Evolutionary conservation across 2,888 invertebrate species (phyloP).

Genomic region (Coelopa pilipes): DNA sequence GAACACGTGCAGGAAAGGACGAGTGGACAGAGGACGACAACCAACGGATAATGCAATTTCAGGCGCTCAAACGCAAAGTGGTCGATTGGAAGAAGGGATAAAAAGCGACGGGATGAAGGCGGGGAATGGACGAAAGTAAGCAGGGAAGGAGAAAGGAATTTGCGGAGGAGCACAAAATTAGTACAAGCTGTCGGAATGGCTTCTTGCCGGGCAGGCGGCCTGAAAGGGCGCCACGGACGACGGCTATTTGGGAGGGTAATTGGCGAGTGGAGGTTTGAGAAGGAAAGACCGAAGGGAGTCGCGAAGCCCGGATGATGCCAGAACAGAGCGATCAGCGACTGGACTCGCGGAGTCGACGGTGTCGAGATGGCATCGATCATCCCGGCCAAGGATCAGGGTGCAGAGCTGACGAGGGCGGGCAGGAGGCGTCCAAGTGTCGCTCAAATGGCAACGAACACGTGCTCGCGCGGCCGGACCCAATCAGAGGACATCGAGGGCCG

Average conservation of each 20-base stretch:
- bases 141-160: neutral
- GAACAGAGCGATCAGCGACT: no score
- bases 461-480: neutral
- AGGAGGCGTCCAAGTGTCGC: conserved; percentile 16
- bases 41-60: conserved; percentile 25
- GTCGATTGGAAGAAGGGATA: neutral
- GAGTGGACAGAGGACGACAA: neutral
- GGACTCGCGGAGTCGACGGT: no score
- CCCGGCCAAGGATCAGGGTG: no score
- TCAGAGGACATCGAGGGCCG: no score
- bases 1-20: no score
- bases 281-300: no score
- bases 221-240: neutral
- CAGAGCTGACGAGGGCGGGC: neutral
- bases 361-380: no score
- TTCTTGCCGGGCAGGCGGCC: no score
- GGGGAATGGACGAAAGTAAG: neutral
- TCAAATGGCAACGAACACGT: conserved; percentile 17
- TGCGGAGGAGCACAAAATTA: neutral
- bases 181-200: no score
- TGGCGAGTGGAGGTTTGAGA: neutral
- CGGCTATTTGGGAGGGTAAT: conserved; percentile 25
- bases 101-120: neutral
- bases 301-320: no score
- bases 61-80: neutral